These are phyloP conservation scores for Drosophila ohnishii DNA, from an alignment of 1,140 invertebrate species.

Conservation along the genomic window DNA sequence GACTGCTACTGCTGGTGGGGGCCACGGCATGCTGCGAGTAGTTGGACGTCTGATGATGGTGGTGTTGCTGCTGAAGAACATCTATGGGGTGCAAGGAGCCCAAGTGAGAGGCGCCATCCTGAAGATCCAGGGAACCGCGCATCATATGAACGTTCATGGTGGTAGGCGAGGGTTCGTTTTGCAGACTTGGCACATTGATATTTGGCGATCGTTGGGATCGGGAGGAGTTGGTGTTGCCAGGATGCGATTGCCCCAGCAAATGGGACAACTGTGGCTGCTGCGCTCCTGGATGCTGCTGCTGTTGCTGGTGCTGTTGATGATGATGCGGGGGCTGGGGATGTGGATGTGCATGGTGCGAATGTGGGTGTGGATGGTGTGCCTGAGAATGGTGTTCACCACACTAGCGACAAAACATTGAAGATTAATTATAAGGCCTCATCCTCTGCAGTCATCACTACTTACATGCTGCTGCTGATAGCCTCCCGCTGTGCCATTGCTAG, in stretches of 20 bases:
- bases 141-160: constrained; percentile 80
- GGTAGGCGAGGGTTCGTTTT: constrained; percentile 73
- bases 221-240: constrained; percentile 10
- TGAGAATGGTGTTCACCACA: constrained; percentile 15
- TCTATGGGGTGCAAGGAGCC: constrained; percentile 65
- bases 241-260: constrained; percentile 69
- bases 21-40: constrained; percentile 85
- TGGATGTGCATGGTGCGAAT: not conserved
- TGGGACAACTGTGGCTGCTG: constrained; percentile 84
- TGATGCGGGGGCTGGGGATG: constrained; percentile 18
- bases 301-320: constrained; percentile 31
- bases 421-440: not conserved
- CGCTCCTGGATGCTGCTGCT: constrained; percentile 76
- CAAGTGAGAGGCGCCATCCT: constrained; percentile 54
- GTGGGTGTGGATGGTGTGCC: constrained; percentile 15
- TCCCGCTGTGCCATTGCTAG: constrained; percentile 28
- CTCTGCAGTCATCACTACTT: not conserved
- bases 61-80: constrained; percentile 85
- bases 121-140: constrained; percentile 63
- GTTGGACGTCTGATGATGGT: constrained; percentile 80
- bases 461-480: constrained; percentile 46
- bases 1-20: constrained; percentile 42
- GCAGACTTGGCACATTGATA: constrained; percentile 71
- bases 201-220: constrained; percentile 74
- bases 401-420: not conserved